Conservation (phyloP, 2,797 vertebrate genomes). For the Coluber constrictor region DNA sequence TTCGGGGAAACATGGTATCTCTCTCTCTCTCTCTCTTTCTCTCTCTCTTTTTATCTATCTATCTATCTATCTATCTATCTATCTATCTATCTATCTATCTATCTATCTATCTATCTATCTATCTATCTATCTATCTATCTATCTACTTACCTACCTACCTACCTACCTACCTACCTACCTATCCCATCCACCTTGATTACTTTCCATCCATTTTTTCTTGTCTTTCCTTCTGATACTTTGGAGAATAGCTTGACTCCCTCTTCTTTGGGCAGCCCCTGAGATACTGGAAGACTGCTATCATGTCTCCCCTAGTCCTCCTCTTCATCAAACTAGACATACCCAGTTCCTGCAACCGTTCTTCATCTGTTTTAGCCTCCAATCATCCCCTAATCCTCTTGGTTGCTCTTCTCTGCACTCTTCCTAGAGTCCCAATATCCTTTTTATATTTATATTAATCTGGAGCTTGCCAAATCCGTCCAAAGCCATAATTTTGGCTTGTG, state of each 20-base stretch:
- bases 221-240: not conserved
- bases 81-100: no score
- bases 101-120: no score
- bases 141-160: no score
- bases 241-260: not conserved
- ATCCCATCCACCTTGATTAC: not conserved
- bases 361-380: not conserved
- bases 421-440: not conserved
- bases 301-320: not conserved
- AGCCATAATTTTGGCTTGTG: not conserved
- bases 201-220: not conserved
- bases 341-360: not conserved
- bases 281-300: not conserved
- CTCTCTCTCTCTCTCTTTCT: accelerated
- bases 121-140: no score
- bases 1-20: no score
- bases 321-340: not conserved
- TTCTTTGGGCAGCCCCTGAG: not conserved
- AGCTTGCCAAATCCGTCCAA: not conserved
- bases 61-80: no score
- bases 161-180: no score
- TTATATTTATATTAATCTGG: not conserved
- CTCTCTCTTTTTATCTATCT: no score
- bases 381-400: not conserved
- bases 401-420: not conserved